Evolutionary conservation across 1,140 invertebrate genomes (phyloP).

Genomic region (Antheraea mylitta): DNA sequence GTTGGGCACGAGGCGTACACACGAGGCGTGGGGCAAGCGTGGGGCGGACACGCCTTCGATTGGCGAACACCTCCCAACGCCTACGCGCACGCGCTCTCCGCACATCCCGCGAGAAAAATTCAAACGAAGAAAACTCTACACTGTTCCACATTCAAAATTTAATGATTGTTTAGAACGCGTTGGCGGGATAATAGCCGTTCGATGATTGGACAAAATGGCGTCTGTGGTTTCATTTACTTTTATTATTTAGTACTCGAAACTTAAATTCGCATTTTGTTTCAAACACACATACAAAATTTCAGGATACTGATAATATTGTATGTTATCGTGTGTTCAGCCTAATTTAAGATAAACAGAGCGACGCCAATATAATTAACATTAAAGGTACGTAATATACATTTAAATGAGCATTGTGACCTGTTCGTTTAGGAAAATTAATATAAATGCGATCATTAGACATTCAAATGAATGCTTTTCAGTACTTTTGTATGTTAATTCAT

Average conservation of each 20-base stretch:
- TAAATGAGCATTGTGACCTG: constrained; percentile 34
- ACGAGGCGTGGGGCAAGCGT: constrained; percentile 22
- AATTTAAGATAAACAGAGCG: constrained; percentile 21
- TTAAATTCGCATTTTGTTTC: not conserved
- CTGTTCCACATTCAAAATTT: constrained; percentile 48
- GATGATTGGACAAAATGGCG: constrained; percentile 41
- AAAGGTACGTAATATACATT: constrained; percentile 34
- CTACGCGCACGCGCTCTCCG: constrained; percentile 51
- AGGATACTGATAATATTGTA: constrained; percentile 13
- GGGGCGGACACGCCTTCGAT: constrained; percentile 13
- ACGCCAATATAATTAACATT: constrained; percentile 31
- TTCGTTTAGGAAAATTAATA: constrained; percentile 38
- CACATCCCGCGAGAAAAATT: constrained; percentile 62
- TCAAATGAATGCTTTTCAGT: constrained; percentile 68
- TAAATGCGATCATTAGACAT: constrained; percentile 54
- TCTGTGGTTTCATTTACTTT: constrained; percentile 30
- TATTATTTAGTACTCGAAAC: constrained; percentile 12
- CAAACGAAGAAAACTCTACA: constrained; percentile 48
- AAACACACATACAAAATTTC: not conserved
- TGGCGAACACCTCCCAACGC: constrained; percentile 62
- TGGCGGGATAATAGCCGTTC: constrained; percentile 43
- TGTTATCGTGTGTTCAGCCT: constrained; percentile 20
- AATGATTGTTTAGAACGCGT: constrained; percentile 56
- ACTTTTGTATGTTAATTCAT: constrained; percentile 72
- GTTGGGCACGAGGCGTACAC: constrained; percentile 41